phyloP scores from a whole-genome alignment of 2,797 vertebrate genomes.

The Pitangus sulphuratus region DNA sequence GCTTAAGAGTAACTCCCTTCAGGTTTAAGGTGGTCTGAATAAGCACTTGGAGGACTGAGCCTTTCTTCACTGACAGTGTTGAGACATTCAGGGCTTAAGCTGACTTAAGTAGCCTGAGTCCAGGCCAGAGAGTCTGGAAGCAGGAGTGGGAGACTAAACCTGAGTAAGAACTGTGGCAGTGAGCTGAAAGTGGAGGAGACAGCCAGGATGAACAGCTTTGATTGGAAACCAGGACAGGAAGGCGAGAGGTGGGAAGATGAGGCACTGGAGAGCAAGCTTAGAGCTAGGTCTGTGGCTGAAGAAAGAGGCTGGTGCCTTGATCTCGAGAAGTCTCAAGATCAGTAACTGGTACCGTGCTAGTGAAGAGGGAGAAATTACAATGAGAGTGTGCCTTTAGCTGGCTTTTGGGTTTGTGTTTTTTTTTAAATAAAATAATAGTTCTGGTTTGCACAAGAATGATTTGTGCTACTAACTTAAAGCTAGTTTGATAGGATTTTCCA shows the following conservation, averaged over 20 bases:
- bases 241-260: neutral
- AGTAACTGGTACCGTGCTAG: neutral
- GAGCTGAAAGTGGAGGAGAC: neutral
- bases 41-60: neutral
- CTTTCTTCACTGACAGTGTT: neutral
- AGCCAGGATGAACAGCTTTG: neutral
- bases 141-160: neutral
- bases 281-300: neutral
- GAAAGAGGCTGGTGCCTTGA: neutral
- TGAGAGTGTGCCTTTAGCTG: neutral
- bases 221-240: neutral
- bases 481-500: neutral
- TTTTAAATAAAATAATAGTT: neutral
- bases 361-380: neutral
- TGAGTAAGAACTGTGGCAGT: accelerated
- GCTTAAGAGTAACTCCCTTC: neutral
- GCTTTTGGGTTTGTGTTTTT: accelerated
- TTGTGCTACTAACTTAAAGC: neutral
- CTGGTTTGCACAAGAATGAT: neutral
- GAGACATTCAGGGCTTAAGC: neutral
- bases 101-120: neutral
- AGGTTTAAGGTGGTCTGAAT: neutral
- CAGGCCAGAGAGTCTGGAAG: neutral
- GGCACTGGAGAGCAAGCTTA: neutral
- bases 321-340: neutral